A percentile compares a stretch with the other conserved stretches of the same genome.
Evolutionary conservation across 1,140 invertebrate species (phyloP).

Genomic region (Mycetomoellerius zeteki): DNA sequence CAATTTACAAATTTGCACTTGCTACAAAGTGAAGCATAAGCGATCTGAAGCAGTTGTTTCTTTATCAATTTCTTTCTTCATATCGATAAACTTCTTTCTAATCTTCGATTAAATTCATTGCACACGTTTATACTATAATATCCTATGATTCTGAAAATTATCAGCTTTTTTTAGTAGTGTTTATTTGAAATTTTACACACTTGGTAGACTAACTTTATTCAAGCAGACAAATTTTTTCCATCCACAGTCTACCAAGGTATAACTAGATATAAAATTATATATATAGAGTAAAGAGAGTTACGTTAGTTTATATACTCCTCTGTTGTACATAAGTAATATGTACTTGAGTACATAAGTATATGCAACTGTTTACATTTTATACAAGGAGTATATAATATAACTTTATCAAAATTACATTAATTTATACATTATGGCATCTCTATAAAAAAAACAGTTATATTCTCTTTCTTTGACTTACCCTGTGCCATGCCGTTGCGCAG

Average conservation of each 20-base stretch:
- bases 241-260: conserved; percentile 45
- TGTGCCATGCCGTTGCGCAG: conserved; percentile 83
- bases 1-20: conserved; percentile 53
- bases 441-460: conserved; percentile 38
- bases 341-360: neutral
- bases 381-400: conserved; percentile 52
- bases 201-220: conserved; percentile 71
- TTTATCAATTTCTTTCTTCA: conserved; percentile 34
- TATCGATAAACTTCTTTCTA: conserved; percentile 41
- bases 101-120: conserved; percentile 48
- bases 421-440: neutral
- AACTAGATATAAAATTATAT: conserved; percentile 38
- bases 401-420: conserved; percentile 12
- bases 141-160: conserved; percentile 44
- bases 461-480: conserved; percentile 82
- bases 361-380: conserved; percentile 9
- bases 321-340: conserved; percentile 2
- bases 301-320: conserved; percentile 30
- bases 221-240: conserved; percentile 36
- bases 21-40: conserved; percentile 57
- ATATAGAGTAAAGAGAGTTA: conserved; percentile 36
- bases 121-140: conserved; percentile 17
- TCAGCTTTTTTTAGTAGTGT: conserved; percentile 51
- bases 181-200: conserved; percentile 54
- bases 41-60: conserved; percentile 51